Conservation (phyloP, 2,888 invertebrate genomes). For the Camptogramma bilineatum region DNA sequence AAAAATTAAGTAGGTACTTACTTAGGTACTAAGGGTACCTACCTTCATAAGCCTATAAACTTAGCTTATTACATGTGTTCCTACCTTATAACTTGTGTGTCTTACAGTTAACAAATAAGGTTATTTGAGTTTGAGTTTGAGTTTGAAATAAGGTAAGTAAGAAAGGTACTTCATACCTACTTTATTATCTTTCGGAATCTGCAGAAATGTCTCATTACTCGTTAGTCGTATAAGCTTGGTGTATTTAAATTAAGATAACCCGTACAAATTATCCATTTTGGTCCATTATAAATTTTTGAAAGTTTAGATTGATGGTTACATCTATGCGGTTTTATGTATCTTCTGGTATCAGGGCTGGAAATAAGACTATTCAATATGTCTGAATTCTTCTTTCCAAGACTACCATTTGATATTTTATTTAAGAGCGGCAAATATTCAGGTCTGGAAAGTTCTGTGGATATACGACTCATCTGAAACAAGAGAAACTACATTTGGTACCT, state of each 20-base stretch:
- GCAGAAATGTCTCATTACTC: conserved; percentile 63
- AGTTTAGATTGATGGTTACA: conserved; percentile 76
- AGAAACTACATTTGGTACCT: background rate
- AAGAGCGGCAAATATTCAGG: conserved; percentile 71
- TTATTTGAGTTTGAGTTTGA: too few species aligned
- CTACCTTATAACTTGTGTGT: too few species aligned
- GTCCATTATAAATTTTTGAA: conserved; percentile 68
- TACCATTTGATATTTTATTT: conserved; percentile 69
- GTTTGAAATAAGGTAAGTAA: background rate
- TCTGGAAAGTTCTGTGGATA: conserved; percentile 72
- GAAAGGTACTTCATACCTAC: too few species aligned
- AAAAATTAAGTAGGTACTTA: too few species aligned
- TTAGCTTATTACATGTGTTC: too few species aligned
- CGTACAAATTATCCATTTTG: conserved; percentile 78
- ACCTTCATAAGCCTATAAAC: too few species aligned
- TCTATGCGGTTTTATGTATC: conserved; percentile 79
- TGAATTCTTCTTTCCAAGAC: conserved; percentile 57
- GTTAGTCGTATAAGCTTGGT: conserved; percentile 77
- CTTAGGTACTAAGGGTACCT: too few species aligned
- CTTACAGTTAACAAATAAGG: too few species aligned
- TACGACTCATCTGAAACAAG: conserved; percentile 70
- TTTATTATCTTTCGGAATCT: too few species aligned
- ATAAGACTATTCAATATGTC: conserved; percentile 66
- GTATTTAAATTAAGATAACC: conserved; percentile 77
- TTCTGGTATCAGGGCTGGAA: conserved; percentile 68